Evolutionary conservation across 2,113 vertebrate species (phyloP), one percentile per base, ranked within the genome.

Genomic region (Sphaerodactylus townsendi): DNA sequence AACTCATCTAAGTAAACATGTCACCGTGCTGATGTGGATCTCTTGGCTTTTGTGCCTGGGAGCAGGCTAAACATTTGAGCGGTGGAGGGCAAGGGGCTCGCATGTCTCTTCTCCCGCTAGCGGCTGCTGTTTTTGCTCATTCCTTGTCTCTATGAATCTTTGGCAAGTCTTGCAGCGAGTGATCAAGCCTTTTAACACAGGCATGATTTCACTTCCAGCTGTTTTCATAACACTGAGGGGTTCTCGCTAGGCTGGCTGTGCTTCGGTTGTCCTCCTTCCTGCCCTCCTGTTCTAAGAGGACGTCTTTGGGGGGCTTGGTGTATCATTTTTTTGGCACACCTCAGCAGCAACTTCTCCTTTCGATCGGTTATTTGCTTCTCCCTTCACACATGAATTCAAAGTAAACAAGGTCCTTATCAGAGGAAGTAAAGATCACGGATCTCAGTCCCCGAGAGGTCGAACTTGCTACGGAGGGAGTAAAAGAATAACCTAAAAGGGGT

Each of bases 1-100:
- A 90, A 86, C 71, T 92, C 82, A 73, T 93, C 91, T 93, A 86
- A 90, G 91, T 50, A 92, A 94, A 90, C 85, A 83, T 88, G 85
- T 89, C 89, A 6, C 80, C 2, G 15, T 87, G 84, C 85, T 90
- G 87, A 23, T 91, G 85, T 75, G 88, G 81, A 59, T 64, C 77
- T 30, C 88, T 88, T 82, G 2, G 44, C 53, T 75, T 90, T 89
- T 71, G 0, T 39, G 83, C 90, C 85, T 91, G 84, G 4, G 35
- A 86, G 80, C 73, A 85, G 35, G 59, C 50, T 77, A 83, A 79
- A 30, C 48, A 39, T 85, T 74, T 48, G 69, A 37, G 33, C 72
- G 77, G 8, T 59, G 0, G 39, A 88, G 84, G 87, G 70, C 39
- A 23, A n/a, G 23, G 33, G 25, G 19, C 87, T 90, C 7, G 30